These are phyloP conservation scores for Erebia epiphron DNA, from an alignment of 2,888 invertebrate genomes.

Conservation along the genomic window DNA sequence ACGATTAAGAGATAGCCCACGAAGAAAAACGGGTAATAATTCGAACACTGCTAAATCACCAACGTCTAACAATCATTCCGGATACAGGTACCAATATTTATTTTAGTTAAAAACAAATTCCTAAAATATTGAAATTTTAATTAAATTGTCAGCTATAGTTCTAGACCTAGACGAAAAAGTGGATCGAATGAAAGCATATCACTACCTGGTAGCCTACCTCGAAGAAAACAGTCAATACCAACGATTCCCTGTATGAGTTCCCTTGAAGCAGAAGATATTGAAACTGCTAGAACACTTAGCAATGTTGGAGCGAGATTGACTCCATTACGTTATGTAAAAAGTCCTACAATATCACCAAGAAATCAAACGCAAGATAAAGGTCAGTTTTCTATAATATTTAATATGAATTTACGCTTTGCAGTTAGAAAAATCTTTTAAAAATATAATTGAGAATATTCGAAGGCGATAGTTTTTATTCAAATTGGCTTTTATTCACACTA, in stretches of 20 bases:
- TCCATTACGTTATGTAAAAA: constrained; percentile 72
- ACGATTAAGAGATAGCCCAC: constrained; percentile 85
- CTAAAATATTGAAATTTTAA: background rate
- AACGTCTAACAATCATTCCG: constrained; percentile 67
- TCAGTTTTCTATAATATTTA: constrained; percentile 38
- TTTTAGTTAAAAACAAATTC: background rate
- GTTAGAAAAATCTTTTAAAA: background rate
- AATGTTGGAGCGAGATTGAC: constrained; percentile 76
- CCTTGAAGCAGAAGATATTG: constrained; percentile 78
- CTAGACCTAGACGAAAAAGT: constrained; percentile 74
- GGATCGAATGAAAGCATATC: constrained; percentile 85
- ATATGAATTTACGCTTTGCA: background rate
- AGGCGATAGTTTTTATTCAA: background rate
- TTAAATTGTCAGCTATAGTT: constrained; percentile 36
- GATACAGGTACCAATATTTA: constrained; percentile 62
- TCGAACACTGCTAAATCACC: constrained; percentile 82
- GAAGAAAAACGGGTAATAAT: constrained; percentile 84
- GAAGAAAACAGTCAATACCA: constrained; percentile 83
- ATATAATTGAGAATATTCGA: background rate
- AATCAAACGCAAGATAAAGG: constrained; percentile 75
- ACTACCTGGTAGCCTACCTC: constrained; percentile 84
- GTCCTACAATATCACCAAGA: constrained; percentile 79
- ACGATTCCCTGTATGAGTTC: constrained; percentile 75
- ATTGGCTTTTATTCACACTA: too few species aligned
- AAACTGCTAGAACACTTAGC: constrained; percentile 74